Evolutionary conservation across 2,797 vertebrate species (phyloP).

Genomic region (Epinephelus awoara): DNA sequence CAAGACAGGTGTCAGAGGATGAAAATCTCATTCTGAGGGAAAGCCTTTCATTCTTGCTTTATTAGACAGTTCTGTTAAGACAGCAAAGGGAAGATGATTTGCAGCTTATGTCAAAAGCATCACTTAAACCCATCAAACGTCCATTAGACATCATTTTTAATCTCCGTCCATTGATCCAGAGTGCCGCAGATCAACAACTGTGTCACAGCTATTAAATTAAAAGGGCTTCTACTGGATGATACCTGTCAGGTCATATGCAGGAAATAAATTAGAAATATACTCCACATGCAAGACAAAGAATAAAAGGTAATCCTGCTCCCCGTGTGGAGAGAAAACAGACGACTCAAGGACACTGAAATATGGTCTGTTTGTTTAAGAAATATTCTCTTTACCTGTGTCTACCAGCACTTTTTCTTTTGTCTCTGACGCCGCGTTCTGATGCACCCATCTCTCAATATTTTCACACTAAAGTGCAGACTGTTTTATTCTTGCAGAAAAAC

Average conservation of each 20-base stretch:
- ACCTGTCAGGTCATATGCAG: constrained; percentile 31
- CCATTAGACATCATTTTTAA: constrained; percentile 59
- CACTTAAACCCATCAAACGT: constrained; percentile 65
- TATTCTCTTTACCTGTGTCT: neutral
- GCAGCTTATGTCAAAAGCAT: constrained; percentile 44
- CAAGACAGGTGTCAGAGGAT: constrained; percentile 53
- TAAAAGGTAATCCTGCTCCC: constrained; percentile 15
- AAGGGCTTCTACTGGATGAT: constrained; percentile 22
- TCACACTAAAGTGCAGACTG: neutral
- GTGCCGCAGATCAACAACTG: constrained; percentile 57
- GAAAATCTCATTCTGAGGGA: constrained; percentile 18
- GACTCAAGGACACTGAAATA: neutral
- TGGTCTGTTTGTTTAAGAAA: neutral
- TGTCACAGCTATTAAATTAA: constrained; percentile 39
- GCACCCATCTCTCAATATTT: neutral
- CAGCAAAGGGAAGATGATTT: constrained; percentile 47
- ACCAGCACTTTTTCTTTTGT: neutral
- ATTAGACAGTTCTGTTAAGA: constrained; percentile 31
- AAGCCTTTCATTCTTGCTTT: constrained; percentile 43
- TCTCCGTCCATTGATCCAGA: constrained; percentile 54
- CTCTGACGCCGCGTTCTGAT: neutral
- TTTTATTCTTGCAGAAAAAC: neutral
- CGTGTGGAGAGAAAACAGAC: neutral
- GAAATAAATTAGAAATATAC: constrained; percentile 20
- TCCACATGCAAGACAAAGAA: constrained; percentile 20